Conservation (phyloP, 2,113 vertebrate genomes). For the Bostrychus sinensis region DNA sequence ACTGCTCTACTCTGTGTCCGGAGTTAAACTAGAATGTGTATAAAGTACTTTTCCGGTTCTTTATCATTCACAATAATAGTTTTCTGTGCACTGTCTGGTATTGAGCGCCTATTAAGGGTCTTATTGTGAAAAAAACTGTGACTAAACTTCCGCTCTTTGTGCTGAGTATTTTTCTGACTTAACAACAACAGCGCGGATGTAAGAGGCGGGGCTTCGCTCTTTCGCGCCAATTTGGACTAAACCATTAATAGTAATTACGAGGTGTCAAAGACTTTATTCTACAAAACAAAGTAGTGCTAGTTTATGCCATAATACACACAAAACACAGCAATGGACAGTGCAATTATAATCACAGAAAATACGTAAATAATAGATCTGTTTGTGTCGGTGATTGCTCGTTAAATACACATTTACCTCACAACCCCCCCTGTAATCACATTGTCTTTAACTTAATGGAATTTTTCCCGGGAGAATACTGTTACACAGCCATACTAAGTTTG, state of each 20-base stretch:
- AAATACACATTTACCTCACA: neutral
- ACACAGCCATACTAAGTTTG: too few relatives aligned
- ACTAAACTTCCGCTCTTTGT: neutral
- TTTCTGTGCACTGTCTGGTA: neutral
- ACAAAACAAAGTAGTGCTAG: accelerated
- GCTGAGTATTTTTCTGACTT: neutral
- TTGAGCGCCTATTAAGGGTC: neutral
- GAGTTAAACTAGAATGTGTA: neutral
- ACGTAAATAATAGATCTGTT: neutral
- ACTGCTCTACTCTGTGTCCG: neutral
- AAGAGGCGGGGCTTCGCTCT: conserved; percentile 34
- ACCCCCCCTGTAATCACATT: too few relatives aligned
- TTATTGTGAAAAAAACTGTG: conserved; percentile 32
- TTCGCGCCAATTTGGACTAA: conserved; percentile 68
- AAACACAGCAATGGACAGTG: neutral
- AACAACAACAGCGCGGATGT: accelerated
- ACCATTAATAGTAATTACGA: conserved; percentile 22
- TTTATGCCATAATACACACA: neutral
- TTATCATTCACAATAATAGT: neutral
- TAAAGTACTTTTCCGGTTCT: neutral
- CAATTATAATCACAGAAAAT: neutral
- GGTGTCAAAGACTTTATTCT: accelerated
- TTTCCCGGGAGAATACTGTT: too few relatives aligned
- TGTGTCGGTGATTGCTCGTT: neutral
- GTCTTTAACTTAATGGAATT: too few relatives aligned